Percentiles rank a stretch among this genome's conserved stretches.
These are phyloP conservation scores for Synanthedon vespiformis DNA, from an alignment of 2,888 invertebrate genomes.

Conservation along the genomic window DNA sequence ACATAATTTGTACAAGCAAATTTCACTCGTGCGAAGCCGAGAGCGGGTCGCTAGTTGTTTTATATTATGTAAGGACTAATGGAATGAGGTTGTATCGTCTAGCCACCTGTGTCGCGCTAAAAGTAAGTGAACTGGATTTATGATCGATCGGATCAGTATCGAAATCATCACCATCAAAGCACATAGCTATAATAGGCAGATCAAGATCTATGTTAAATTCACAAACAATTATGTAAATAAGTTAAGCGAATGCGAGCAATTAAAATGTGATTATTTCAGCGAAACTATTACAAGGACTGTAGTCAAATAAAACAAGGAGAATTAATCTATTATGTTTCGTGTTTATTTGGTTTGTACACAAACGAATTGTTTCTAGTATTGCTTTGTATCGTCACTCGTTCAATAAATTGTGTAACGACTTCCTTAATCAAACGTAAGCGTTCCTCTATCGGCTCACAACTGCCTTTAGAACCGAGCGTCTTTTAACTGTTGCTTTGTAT, in stretches of 20 bases:
- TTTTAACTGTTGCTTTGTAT: neutral
- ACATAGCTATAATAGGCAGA: no score
- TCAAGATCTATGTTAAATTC: no score
- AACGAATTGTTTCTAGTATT: neutral
- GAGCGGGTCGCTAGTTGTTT: no score
- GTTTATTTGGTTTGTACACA: neutral
- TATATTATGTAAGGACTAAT: no score
- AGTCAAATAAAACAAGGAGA: neutral
- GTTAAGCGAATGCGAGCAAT: neutral
- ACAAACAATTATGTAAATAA: neutral
- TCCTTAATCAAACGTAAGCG: conserved; percentile 28
- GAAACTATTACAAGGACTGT: neutral
- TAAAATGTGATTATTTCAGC: no score
- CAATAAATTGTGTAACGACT: conserved; percentile 29
- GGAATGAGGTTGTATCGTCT: no score
- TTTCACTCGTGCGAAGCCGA: no score
- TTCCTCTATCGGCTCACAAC: conserved; percentile 9
- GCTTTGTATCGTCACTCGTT: neutral
- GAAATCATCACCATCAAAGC: no score
- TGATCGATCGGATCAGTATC: no score
- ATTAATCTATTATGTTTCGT: neutral
- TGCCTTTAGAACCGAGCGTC: neutral
- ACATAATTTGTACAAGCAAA: neutral
- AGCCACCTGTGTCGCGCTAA: no score
- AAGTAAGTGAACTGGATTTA: no score